Percentiles rank a stretch among this genome's conserved stretches.
Conservation (phyloP, 2,797 vertebrate genomes). For the Macropodus opercularis region DNA sequence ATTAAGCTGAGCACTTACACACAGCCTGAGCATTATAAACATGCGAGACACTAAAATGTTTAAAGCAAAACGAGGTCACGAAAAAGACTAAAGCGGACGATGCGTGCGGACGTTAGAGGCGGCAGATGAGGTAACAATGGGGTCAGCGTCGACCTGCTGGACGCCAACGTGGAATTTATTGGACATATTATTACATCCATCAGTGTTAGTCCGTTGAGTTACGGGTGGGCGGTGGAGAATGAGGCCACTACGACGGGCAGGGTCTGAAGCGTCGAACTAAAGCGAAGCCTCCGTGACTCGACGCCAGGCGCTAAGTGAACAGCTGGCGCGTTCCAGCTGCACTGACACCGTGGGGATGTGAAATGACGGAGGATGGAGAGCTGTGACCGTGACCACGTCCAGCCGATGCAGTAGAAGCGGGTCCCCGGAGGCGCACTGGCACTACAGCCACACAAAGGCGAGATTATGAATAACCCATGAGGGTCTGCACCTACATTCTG, state of each 20-base stretch:
- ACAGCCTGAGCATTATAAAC: background rate
- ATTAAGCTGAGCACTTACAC: background rate
- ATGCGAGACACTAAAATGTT: constrained; percentile 23
- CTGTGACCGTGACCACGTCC: constrained; percentile 53
- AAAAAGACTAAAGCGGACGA: constrained; percentile 29
- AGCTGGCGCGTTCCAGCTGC: background rate
- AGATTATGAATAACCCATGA: constrained; percentile 78
- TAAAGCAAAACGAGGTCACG: constrained; percentile 56
- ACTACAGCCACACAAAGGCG: constrained; percentile 72
- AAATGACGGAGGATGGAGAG: constrained; percentile 20
- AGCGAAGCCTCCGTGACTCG: no score
- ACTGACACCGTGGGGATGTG: constrained; percentile 5
- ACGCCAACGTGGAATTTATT: background rate
- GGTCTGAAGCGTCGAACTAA: no score
- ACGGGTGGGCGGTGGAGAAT: background rate
- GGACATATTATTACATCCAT: background rate
- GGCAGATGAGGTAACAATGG: constrained; percentile 20
- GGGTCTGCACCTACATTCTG: constrained; percentile 70
- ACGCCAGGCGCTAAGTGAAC: constrained; percentile 27
- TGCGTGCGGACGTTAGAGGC: constrained; percentile 14
- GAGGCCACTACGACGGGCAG: no score
- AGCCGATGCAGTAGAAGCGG: constrained; percentile 63
- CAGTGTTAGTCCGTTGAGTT: background rate
- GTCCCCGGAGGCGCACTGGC: constrained; percentile 67
- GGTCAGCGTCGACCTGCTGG: constrained; percentile 25